Conservation (phyloP, 2,797 vertebrate genomes). For the Aulostomus chinensis region DNA sequence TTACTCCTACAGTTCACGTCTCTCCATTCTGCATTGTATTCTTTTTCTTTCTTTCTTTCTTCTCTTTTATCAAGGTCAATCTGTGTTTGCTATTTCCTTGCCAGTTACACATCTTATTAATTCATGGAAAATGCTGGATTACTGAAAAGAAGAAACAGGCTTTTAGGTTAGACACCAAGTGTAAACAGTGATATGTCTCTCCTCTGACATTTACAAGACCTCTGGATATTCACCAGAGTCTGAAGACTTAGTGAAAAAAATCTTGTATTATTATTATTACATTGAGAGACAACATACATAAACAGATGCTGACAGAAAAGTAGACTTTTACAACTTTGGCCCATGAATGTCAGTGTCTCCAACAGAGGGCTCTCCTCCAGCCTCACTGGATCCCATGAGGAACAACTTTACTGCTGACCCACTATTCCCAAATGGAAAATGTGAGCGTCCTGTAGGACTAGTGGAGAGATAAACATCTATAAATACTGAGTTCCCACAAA, state of each 20-base stretch:
- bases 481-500: slow-evolving; percentile 77
- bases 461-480: slow-evolving; percentile 76
- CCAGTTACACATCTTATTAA: too few relatives aligned
- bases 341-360: slow-evolving; percentile 16
- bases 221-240: slow-evolving; percentile 50
- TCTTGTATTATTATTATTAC: slow-evolving; percentile 56
- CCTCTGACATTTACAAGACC: slow-evolving; percentile 53
- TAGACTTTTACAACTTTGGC: slow-evolving; percentile 18
- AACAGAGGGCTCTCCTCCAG: slow-evolving; percentile 39
- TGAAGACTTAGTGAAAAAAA: slow-evolving; percentile 37
- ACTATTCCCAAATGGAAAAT: slow-evolving; percentile 75
- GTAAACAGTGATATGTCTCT: slow-evolving; percentile 47
- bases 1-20: too few relatives aligned
- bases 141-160: slow-evolving; percentile 23
- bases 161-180: slow-evolving; percentile 23
- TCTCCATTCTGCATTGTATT: too few relatives aligned
- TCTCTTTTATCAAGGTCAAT: too few relatives aligned
- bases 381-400: slow-evolving; percentile 23
- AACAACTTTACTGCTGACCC: slow-evolving; percentile 48
- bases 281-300: slow-evolving; percentile 39
- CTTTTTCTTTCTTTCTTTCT: too few relatives aligned
- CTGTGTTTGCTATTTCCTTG: too few relatives aligned
- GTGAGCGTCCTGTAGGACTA: slow-evolving; percentile 70
- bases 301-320: slow-evolving; percentile 51
- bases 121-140: slow-evolving; percentile 11